These are phyloP conservation scores for Pedionomus torquatus DNA, from an alignment of 2,113 vertebrate genomes.

Conservation along the genomic window DNA sequence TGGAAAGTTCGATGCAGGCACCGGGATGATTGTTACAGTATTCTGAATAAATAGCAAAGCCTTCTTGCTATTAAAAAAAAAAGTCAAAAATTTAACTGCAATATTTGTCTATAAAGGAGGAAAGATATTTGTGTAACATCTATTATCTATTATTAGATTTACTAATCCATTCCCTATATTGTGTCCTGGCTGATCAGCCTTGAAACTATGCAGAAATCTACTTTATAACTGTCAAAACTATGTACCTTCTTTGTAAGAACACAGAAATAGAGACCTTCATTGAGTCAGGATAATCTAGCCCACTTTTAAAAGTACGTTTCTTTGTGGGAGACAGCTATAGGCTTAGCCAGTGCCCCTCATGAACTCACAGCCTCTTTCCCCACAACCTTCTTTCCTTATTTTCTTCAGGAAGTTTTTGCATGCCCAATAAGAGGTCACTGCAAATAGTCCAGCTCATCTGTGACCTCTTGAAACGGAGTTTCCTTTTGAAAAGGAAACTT, in stretches of 20 bases:
- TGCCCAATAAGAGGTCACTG: background rate
- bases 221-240: background rate
- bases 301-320: background rate
- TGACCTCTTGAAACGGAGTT: no score
- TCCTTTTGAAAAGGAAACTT: background rate
- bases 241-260: background rate
- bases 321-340: background rate
- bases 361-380: background rate
- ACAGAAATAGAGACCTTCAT: background rate
- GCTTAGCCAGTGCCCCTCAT: background rate
- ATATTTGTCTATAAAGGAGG: background rate
- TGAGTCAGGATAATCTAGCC: background rate
- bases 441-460: background rate
- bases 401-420: background rate
- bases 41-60: constrained; percentile 95
- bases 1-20: constrained; percentile 88
- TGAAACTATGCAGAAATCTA: background rate
- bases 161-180: background rate
- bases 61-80: constrained; percentile 82
- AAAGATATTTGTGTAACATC: background rate
- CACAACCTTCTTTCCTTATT: background rate
- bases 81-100: background rate
- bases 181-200: background rate
- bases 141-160: background rate
- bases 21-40: constrained; percentile 96